Base-by-base conservation (phyloP, 2,113 vertebrate species). In the Amphiprion percula region DNA sequence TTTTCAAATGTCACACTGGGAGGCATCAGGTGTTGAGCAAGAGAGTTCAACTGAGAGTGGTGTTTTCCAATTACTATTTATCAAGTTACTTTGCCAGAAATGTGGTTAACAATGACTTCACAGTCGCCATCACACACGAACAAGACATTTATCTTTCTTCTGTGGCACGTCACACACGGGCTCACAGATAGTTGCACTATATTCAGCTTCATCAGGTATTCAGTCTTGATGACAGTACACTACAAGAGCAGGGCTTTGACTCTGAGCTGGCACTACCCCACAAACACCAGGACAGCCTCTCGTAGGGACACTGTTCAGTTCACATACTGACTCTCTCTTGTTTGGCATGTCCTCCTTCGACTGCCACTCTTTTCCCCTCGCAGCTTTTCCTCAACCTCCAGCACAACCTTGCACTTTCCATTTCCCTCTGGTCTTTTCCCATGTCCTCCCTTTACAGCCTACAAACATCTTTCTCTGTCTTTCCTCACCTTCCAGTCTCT, bases 391-490 rank as follows among this genome's bases (percentile, higher is more conserved):
- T 67, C 63, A 72, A 41, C 37, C 21, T 70, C 39, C 55, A 60
- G 19, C 50, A 16, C n/a, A 30, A 65, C 74, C 46, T 56, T 54
- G 4, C 39, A 0, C 55, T 66, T 26, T 70, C 16, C 10, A 44
- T 30, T 68, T 41, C 59, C 41, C 49, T 26, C 71, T 50, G 5
- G 6, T n/a, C 68, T 46, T 69, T 61, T 47, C 49, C 64, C 23
- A 44, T 44, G 26, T 73, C 68, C 44, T 59, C 39, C 46, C 28
- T 12, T 28, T 2, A 28, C 28, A 65, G 52, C 37, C 63, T 24
- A 26, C 44, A 73, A 62, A 53, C 44, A 60, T 73, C 56, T 68
- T 33, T 71, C 46, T 52, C 23, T 21, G 53, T 26, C 33, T 66
- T 44, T n/a, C 24, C 50, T 68, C 33, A 30, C 72, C 68, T 61